Evolutionary conservation across 2,113 vertebrate genomes (phyloP).

Genomic region (Carettochelys insculpta): DNA sequence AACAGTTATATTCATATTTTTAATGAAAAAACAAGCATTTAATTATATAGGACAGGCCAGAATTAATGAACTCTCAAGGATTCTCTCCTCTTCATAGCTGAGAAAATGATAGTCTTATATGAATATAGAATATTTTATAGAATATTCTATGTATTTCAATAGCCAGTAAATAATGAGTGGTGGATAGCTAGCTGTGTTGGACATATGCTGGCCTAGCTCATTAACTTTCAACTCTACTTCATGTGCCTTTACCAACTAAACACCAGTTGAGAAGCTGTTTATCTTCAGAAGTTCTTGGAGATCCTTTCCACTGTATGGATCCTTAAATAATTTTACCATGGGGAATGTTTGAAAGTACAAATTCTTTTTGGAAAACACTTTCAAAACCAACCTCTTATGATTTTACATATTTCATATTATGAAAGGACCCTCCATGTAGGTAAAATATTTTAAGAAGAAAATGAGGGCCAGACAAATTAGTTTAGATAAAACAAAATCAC

Average conservation of each 20-base stretch:
- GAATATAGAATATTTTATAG: not conserved
- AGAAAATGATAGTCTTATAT: not conserved
- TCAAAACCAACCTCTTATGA: not conserved
- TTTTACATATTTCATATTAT: not conserved
- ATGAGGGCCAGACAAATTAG: not conserved
- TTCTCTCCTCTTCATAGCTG: not conserved
- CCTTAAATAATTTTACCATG: not conserved
- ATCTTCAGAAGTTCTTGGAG: not conserved
- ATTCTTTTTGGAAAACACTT: not conserved
- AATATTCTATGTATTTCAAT: not conserved
- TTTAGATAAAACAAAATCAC: not conserved
- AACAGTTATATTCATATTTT: not conserved
- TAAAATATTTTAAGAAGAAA: not conserved
- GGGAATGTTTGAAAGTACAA: not conserved
- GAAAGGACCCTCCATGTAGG: accelerated
- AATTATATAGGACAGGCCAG: not conserved
- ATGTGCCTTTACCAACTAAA: no score
- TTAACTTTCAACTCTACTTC: not conserved
- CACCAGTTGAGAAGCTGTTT: not conserved
- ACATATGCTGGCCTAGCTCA: not conserved
- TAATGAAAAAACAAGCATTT: not conserved
- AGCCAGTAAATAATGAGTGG: not conserved
- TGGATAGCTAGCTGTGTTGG: no score
- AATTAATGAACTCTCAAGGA: not conserved
- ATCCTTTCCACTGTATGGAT: not conserved